These are phyloP conservation scores for Salvelinus sp. DNA, from an alignment of 2,113 vertebrate genomes.

Conservation along the genomic window DNA sequence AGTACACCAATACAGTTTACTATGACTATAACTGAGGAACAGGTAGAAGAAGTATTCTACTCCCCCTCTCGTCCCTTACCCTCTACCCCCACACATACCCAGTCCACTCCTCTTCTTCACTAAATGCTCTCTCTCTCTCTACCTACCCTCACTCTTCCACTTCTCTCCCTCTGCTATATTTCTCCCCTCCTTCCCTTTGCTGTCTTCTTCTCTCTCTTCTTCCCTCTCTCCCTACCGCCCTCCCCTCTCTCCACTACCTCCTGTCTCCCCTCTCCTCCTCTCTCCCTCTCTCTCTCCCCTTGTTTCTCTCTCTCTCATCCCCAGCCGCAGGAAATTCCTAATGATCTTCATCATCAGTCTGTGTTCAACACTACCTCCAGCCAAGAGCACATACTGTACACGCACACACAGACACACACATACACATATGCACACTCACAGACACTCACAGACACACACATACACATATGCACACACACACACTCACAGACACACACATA, in stretches of 20 bases:
- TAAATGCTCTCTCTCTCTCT: neutral
- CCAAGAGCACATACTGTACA: slow-evolving; percentile 73
- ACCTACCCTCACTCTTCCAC: slow-evolving; percentile 4
- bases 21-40: too few relatives aligned
- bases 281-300: slow-evolving; percentile 30
- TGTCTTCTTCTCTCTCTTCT: slow-evolving; percentile 31
- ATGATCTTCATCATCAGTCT: slow-evolving; percentile 92
- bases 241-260: slow-evolving; percentile 40
- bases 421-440: too few relatives aligned
- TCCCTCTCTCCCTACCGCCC: slow-evolving; percentile 53
- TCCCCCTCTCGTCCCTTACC: neutral
- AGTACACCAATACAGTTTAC: too few relatives aligned
- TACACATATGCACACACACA: slow-evolving; percentile 43
- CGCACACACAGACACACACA: slow-evolving; percentile 2
- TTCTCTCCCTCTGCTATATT: slow-evolving; percentile 19
- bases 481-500: slow-evolving; percentile 22
- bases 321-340: slow-evolving; percentile 96
- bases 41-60: too few relatives aligned
- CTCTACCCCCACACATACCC: slow-evolving; percentile 8
- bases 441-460: neutral
- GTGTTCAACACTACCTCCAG: slow-evolving; percentile 76
- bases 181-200: slow-evolving; percentile 26
- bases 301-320: slow-evolving; percentile 70
- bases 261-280: slow-evolving; percentile 35
- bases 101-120: too few relatives aligned